Evolutionary conservation across 2,888 invertebrate species (phyloP).

Genomic region (Eledona agricola): DNA sequence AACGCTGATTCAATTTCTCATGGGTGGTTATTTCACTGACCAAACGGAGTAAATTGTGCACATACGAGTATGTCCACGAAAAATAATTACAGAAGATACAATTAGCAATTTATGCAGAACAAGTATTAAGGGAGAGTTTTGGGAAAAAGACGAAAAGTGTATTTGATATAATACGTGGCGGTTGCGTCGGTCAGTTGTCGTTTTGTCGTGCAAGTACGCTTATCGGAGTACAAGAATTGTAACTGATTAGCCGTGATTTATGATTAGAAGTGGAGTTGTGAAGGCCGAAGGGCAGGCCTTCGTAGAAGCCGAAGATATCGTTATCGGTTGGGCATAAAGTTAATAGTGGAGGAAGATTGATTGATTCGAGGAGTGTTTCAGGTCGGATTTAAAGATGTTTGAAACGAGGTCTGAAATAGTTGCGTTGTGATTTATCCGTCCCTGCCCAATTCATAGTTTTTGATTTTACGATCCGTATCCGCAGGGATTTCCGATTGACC

Average conservation of each 20-base stretch:
- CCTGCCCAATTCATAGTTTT: constrained; percentile 38
- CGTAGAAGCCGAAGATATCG: constrained; percentile 19
- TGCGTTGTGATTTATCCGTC: constrained; percentile 24
- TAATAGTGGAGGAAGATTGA: constrained; percentile 31
- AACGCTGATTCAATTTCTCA: too few relatives aligned
- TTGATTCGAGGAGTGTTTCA: constrained; percentile 32
- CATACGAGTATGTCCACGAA: too few relatives aligned
- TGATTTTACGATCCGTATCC: constrained; percentile 35
- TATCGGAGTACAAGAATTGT: constrained; percentile 20
- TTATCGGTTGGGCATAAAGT: constrained; percentile 28
- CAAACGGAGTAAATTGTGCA: too few relatives aligned
- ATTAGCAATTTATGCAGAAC: too few relatives aligned
- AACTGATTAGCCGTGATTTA: constrained; percentile 28
- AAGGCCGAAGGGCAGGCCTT: constrained; percentile 14
- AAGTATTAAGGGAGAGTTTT: too few relatives aligned
- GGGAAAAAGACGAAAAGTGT: too few relatives aligned
- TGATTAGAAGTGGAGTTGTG: constrained; percentile 12
- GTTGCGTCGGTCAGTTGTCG: constrained; percentile 6
- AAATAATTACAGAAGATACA: too few relatives aligned
- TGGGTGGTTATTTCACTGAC: too few relatives aligned
- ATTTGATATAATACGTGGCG: too few relatives aligned
- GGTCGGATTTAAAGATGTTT: constrained; percentile 13
- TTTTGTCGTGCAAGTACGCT: constrained; percentile 9
- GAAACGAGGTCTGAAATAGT: constrained; percentile 19
- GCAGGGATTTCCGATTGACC: constrained; percentile 36